Conservation (phyloP, 2,797 vertebrate genomes). For the Danio albolineatus region DNA sequence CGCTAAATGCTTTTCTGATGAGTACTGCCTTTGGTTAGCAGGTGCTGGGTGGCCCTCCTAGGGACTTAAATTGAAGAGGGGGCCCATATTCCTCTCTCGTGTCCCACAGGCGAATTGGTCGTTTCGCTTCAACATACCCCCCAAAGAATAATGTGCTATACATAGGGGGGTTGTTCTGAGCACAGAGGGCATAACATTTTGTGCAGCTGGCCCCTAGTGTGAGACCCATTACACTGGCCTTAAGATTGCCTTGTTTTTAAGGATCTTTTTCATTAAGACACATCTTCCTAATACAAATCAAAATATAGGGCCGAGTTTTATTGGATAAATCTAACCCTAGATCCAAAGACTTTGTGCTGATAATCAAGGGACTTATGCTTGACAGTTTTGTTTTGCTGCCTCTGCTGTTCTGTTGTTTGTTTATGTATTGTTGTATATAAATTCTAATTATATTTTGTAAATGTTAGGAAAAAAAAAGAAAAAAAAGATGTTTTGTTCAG, state of each 20-base stretch:
- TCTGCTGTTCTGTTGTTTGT: no score
- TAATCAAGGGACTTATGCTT: not conserved
- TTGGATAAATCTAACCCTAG: constrained; percentile 41
- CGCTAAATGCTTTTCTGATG: constrained; percentile 99
- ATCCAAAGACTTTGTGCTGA: not conserved
- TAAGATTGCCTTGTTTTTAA: constrained; percentile 60
- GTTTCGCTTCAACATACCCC: constrained; percentile 56
- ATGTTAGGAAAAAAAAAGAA: no score
- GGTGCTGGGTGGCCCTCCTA: constrained; percentile 99
- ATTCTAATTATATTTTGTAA: no score
- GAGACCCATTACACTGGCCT: constrained; percentile 63
- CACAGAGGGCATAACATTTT: constrained; percentile 50
- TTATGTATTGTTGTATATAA: no score
- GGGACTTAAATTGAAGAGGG: constrained; percentile 99
- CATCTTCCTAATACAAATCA: constrained; percentile 53
- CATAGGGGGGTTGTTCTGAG: constrained; percentile 43
- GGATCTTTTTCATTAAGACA: constrained; percentile 59
- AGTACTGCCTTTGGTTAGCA: constrained; percentile 93
- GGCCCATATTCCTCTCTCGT: constrained; percentile 66
- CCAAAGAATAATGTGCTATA: constrained; percentile 63
- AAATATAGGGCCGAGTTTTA: constrained; percentile 44
- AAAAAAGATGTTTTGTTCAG: no score
- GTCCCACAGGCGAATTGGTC: constrained; percentile 55
- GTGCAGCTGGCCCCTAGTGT: constrained; percentile 62
- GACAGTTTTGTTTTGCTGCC: not conserved